A percentile compares a stretch with the other conserved stretches of the same genome.
Conservation (phyloP, 2,113 vertebrate genomes). For the Marmota monax region DNA sequence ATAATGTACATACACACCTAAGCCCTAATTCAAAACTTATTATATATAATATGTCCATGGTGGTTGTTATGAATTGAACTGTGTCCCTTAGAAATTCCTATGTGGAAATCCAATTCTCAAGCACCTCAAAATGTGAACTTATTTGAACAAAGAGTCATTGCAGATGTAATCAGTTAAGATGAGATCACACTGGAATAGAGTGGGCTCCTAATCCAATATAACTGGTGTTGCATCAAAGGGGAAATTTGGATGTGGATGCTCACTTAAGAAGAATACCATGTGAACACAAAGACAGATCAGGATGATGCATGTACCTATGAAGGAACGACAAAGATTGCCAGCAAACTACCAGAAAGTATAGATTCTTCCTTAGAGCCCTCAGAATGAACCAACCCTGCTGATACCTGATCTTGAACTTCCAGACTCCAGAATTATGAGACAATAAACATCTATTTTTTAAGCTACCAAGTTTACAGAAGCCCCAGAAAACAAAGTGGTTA, state of each 20-base stretch:
- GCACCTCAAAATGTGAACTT: neutral
- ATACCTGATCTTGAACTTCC: neutral
- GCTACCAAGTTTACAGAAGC: neutral
- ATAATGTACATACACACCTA: neutral
- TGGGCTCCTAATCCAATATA: neutral
- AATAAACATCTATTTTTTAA: neutral
- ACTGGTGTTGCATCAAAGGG: neutral
- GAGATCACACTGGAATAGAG: neutral
- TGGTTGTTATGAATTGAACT: neutral
- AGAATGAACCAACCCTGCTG: neutral
- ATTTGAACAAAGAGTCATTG: neutral
- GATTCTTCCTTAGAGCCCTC: neutral
- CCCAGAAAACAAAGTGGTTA: neutral
- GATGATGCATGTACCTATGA: neutral
- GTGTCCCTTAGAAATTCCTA: neutral
- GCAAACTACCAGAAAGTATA: neutral
- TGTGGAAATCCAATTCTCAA: neutral
- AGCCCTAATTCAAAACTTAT: neutral
- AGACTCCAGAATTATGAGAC: neutral
- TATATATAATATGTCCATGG: neutral
- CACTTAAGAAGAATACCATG: neutral
- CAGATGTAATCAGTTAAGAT: neutral
- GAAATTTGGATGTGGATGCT: neutral
- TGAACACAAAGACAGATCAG: neutral
- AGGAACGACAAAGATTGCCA: neutral